Conservation (phyloP, 2,888 invertebrate species). For the Tetragonula carbonaria region DNA sequence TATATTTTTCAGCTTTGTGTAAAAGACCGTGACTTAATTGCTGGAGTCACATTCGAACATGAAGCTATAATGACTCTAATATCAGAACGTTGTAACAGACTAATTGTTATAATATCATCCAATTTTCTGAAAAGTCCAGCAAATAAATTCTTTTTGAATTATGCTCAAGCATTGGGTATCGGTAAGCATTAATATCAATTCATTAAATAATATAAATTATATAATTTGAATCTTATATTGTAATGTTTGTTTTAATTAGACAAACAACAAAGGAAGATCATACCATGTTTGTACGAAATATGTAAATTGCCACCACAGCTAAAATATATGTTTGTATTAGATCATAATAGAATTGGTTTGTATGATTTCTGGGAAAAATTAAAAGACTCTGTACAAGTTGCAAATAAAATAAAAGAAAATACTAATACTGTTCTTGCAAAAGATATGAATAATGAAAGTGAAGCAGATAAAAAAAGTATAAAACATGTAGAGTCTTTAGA, state of each 20-base stretch:
- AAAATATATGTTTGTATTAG: slow-evolving; percentile 88
- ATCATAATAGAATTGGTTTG: slow-evolving; percentile 85
- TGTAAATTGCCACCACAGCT: slow-evolving; percentile 88
- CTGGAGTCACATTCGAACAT: slow-evolving; percentile 89
- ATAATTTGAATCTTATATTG: neutral
- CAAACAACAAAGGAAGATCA: slow-evolving; percentile 87
- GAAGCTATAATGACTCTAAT: slow-evolving; percentile 90
- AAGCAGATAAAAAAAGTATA: neutral
- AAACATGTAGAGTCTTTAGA: neutral
- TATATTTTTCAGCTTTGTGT: slow-evolving; percentile 88
- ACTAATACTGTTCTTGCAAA: neutral
- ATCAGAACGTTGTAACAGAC: slow-evolving; percentile 90
- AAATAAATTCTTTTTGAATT: slow-evolving; percentile 91
- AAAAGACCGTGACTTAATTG: slow-evolving; percentile 90
- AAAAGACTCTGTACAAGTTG: slow-evolving; percentile 85
- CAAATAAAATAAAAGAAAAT: slow-evolving; percentile 14
- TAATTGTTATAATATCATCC: slow-evolving; percentile 92
- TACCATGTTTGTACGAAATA: slow-evolving; percentile 89
- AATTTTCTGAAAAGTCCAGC: slow-evolving; percentile 90
- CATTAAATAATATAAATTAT: neutral
- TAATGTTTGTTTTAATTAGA: slow-evolving; percentile 76
- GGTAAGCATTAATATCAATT: slow-evolving; percentile 85
- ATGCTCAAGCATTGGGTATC: slow-evolving; percentile 92
- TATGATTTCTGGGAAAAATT: slow-evolving; percentile 91
- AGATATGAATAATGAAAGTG: neutral